These are phyloP conservation scores for Choloepus didactylus DNA, from an alignment of 2,797 vertebrate species.

Conservation along the genomic window DNA sequence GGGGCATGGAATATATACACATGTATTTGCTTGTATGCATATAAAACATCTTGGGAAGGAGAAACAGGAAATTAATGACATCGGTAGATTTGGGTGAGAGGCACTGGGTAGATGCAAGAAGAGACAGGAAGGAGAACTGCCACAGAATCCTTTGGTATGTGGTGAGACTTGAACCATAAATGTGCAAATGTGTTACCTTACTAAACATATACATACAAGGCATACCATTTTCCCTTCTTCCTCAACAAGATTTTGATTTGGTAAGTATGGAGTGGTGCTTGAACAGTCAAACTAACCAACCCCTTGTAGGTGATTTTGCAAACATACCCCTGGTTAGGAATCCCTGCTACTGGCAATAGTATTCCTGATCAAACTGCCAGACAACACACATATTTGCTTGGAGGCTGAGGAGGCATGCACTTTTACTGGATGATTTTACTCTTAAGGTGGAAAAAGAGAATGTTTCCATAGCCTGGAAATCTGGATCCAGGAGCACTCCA, in stretches of 20 bases:
- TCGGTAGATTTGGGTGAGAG: not conserved
- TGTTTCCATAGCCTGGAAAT: not conserved
- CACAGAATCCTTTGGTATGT: not conserved
- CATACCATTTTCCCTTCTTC: not conserved
- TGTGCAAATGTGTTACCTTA: not conserved
- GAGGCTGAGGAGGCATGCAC: not conserved
- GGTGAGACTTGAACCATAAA: not conserved
- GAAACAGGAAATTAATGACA: not conserved
- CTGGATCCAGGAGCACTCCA: not conserved
- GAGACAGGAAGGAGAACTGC: not conserved
- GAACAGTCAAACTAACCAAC: not conserved
- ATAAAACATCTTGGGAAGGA: slow-evolving; percentile 11
- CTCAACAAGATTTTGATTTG: not conserved
- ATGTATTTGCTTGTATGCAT: not conserved
- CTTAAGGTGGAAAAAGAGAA: not conserved
- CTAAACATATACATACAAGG: not conserved
- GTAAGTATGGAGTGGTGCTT: not conserved
- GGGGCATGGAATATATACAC: not conserved
- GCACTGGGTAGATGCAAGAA: not conserved
- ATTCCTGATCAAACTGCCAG: not conserved
- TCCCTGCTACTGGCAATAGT: not conserved
- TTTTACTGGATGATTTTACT: not conserved
- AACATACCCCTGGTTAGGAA: not conserved
- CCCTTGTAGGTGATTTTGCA: not conserved
- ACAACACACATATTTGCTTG: not conserved